These are phyloP conservation scores for Pseudococcus jackbeardsleyi DNA, from an alignment of 2,888 invertebrate genomes.

Conservation along the genomic window DNA sequence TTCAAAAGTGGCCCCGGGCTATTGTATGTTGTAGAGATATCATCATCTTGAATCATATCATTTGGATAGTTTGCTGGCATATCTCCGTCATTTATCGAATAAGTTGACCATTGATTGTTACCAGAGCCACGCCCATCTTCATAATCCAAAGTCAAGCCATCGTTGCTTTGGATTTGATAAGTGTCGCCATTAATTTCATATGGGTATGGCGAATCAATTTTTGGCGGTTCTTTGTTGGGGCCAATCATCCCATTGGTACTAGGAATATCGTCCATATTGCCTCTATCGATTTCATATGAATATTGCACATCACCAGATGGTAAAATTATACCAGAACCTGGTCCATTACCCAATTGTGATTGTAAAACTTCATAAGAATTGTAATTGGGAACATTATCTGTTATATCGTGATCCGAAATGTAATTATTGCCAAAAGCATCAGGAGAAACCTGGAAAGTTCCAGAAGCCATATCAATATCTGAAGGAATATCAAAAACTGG, in stretches of 20 bases:
- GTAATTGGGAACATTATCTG: background rate
- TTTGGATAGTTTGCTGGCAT: background rate
- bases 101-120: background rate
- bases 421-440: background rate
- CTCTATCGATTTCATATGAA: background rate
- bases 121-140: background rate
- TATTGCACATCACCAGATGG: background rate
- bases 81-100: background rate
- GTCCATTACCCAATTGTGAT: background rate
- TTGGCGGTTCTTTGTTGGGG: background rate
- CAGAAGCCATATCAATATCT: background rate
- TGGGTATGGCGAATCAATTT: background rate
- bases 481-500: slow-evolving; percentile 20
- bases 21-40: background rate
- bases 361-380: background rate
- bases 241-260: background rate
- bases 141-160: background rate
- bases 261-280: background rate
- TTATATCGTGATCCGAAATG: background rate
- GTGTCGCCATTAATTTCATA: background rate
- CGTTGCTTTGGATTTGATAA: background rate
- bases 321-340: background rate
- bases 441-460: background rate
- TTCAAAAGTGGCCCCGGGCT: background rate
- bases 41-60: background rate